phyloP scores from a whole-genome alignment of 2,888 invertebrate species.

The Coecobrya sp. region DNA sequence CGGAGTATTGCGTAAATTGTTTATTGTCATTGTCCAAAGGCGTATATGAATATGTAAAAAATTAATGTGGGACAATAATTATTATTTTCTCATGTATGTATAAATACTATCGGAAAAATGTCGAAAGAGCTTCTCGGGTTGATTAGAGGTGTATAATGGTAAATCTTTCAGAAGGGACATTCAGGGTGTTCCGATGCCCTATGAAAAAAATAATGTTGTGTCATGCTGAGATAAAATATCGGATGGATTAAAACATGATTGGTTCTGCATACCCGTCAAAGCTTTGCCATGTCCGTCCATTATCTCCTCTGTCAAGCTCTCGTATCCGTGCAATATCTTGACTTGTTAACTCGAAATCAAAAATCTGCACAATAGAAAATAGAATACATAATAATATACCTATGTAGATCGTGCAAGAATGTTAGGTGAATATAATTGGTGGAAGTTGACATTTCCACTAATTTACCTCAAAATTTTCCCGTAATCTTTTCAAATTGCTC shows the following conservation, averaged over 20 bases:
- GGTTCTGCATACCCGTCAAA: conserved; percentile 70
- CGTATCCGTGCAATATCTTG: conserved; percentile 71
- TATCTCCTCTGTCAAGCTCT: conserved; percentile 76
- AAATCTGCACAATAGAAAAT: conserved; percentile 51
- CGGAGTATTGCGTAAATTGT: too few species aligned
- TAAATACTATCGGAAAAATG: too few species aligned
- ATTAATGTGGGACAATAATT: too few species aligned
- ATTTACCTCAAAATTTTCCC: conserved; percentile 91
- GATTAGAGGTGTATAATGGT: background rate
- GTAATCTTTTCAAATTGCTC: conserved; percentile 91
- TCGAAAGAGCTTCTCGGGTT: too few species aligned
- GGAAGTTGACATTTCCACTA: background rate
- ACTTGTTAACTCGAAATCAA: conserved; percentile 75
- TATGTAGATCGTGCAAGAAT: too few species aligned
- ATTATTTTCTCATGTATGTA: too few species aligned
- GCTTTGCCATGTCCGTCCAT: conserved; percentile 65
- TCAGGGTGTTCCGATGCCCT: conserved; percentile 75
- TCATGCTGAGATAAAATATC: background rate
- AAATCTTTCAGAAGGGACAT: conserved; percentile 71
- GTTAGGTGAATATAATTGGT: too few species aligned
- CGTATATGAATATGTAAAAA: too few species aligned
- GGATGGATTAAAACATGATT: background rate
- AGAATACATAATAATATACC: too few species aligned
- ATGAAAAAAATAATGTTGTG: background rate
- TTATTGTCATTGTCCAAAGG: too few species aligned